Percentiles rank a stretch among this genome's conserved stretches.
Conservation (phyloP, 2,888 invertebrate genomes). For the Ennomos quercinarius region DNA sequence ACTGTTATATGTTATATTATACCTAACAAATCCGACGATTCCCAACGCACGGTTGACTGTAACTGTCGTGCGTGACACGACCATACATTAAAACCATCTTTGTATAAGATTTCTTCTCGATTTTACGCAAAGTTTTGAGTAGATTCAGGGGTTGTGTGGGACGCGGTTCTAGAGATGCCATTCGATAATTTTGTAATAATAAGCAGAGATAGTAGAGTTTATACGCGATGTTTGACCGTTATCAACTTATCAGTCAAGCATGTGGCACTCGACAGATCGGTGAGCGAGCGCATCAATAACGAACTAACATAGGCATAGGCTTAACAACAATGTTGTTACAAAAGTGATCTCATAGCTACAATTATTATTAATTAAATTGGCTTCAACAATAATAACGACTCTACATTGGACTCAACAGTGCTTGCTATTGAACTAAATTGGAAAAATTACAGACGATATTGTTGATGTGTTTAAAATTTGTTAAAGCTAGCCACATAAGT, state of each 20-base stretch:
- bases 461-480: too few species aligned
- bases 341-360: constrained; percentile 3
- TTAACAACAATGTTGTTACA: background rate
- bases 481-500: constrained; percentile 10
- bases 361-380: background rate
- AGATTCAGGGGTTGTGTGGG: constrained; percentile 63
- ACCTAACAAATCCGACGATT: constrained; percentile 67
- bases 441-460: constrained; percentile 21
- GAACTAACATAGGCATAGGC: constrained; percentile 44
- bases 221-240: constrained; percentile 66
- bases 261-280: constrained; percentile 59
- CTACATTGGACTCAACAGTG: background rate
- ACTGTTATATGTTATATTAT: constrained; percentile 52
- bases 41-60: constrained; percentile 52
- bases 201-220: constrained; percentile 65
- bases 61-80: constrained; percentile 68
- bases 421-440: constrained; percentile 1
- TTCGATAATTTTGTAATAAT: constrained; percentile 64
- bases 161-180: constrained; percentile 52
- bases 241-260: constrained; percentile 74
- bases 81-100: constrained; percentile 67
- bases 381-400: background rate
- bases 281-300: constrained; percentile 65
- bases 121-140: constrained; percentile 63
- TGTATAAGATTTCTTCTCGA: constrained; percentile 68